Evolutionary conservation across 2,113 vertebrate genomes (phyloP), one percentile per base, ranked within the genome.

Genomic region (Eptesicus fuscus): DNA sequence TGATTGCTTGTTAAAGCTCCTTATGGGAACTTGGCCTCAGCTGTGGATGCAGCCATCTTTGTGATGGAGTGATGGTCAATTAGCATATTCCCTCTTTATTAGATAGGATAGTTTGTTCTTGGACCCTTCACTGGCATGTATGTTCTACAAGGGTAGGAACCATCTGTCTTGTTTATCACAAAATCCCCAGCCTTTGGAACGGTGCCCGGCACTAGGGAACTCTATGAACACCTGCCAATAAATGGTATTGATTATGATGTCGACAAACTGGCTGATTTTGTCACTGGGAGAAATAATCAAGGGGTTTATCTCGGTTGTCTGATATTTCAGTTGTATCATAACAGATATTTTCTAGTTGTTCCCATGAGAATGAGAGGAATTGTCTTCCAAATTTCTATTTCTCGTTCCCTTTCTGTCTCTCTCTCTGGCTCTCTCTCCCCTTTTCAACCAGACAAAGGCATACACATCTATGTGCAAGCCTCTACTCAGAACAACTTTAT

Each of bases 401-500:
- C 37, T 47, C 16, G 51, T 47, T 93, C 44, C 2, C 3, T 47
- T 35, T 61, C 53, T 51, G 0, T 59, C 14, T 61, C 20, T 86
- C 17, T 70, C 7, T 74, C 93, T 35, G 3, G 49, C 47, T 89
- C 37, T 71, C 56, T 85, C 37, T 90, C 32, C 23, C 40, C 77
- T 53, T 79, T 37, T 90, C 42, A 20, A 14, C 37, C 76, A 70
- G 30, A 25, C 59, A 13, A 71, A 77, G 16, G 82, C 73, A 22
- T 2, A 22, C 9, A 61, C 13, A 53, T 32, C 18, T 2, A 14
- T 16, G 61, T 1, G 13, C 51, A 9, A 7, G 49, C 23, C 22
- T 35, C n/a, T 18, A 47, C 53, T 61, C 25, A 47, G 10, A 28
- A 42, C 42, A 30, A 82, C 92, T 96, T 96, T 80, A 90, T 97